Conservation (phyloP, 2,888 invertebrate genomes). For the Schizaphis graminum region DNA sequence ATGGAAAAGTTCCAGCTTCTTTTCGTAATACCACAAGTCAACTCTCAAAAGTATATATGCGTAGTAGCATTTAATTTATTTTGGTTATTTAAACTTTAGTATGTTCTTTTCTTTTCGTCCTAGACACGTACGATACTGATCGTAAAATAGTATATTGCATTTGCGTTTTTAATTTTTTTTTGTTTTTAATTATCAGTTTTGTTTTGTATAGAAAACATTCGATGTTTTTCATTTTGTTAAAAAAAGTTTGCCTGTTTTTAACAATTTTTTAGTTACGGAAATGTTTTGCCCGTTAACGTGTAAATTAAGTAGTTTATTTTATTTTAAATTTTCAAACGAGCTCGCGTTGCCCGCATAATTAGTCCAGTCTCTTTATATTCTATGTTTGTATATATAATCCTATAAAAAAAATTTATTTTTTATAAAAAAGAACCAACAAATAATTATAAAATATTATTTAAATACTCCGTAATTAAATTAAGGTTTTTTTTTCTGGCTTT, state of each 20-base stretch:
- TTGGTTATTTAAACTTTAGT: background rate
- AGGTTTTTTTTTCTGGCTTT: background rate
- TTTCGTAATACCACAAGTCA: background rate
- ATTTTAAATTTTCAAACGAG: background rate
- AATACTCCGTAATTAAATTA: constrained; percentile 36
- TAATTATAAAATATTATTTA: constrained; percentile 41
- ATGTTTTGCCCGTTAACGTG: background rate
- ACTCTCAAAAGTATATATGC: background rate
- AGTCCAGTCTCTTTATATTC: background rate
- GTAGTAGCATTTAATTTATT: background rate
- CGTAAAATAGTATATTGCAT: background rate
- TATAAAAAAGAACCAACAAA: background rate
- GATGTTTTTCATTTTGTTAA: background rate
- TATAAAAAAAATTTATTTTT: background rate
- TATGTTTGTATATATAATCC: background rate
- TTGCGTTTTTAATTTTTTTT: background rate
- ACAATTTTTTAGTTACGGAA: background rate
- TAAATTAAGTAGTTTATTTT: background rate
- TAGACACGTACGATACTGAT: background rate
- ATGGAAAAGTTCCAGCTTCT: background rate
- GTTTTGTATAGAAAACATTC: background rate
- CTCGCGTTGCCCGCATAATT: constrained; percentile 17
- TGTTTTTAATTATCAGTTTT: background rate
- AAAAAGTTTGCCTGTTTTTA: background rate
- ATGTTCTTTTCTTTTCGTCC: background rate